Evolutionary conservation across 53 echinoderm and acorn worm genomes (phyloP), one percentile per base, ranked within the genome.

Genomic region (Holothuria leucospilota): DNA sequence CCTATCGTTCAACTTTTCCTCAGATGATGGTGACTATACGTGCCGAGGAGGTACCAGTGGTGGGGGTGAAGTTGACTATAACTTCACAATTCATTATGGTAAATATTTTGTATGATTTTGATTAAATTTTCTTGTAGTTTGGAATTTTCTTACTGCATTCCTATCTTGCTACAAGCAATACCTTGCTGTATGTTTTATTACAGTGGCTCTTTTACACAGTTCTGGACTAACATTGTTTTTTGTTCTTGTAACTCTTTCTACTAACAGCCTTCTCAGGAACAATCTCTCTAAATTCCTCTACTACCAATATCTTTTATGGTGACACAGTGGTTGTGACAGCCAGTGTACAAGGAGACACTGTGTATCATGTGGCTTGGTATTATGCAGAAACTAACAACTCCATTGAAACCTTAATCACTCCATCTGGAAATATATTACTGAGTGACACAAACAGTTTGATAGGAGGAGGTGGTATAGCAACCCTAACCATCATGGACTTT

Each of bases 201-300:
- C 11, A 9, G 46, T 46, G 46, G 8, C 46, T 46, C 46, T 46
- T 2, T 5, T 0, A 46, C 11, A 46, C 8, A 46, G 46, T 46
- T 8, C 46, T 46, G 6, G 8, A 46, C 34, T 46, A 46, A 46
- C 8, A 2, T 46, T 46, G 0, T 7, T 46, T 46, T 40, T 46
- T 46, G 2, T 8, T 46, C 4, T 5, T 46, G 11, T 46, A 5
- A 5, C 46, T 26, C 65, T 65, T 28, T 65, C 18, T 13, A 65
- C 65, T 65, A 65, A 65, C 65, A 65, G 65, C 65, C 65, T 65
- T 65, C 65, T 65, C 65, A 65, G 65, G 65, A n/a, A 65, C 65
- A 24, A 21, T 65, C 65, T 26, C n/a, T 65, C 24, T 65, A 28
- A 65, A 21, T 65, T 65, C n/a, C 28, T 65, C 65, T 26, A 21